A percentile compares a stretch with the other conserved stretches of the same genome.
phyloP scores from a whole-genome alignment of 1,140 invertebrate species.

The Acyrthosiphon pisum region DNA sequence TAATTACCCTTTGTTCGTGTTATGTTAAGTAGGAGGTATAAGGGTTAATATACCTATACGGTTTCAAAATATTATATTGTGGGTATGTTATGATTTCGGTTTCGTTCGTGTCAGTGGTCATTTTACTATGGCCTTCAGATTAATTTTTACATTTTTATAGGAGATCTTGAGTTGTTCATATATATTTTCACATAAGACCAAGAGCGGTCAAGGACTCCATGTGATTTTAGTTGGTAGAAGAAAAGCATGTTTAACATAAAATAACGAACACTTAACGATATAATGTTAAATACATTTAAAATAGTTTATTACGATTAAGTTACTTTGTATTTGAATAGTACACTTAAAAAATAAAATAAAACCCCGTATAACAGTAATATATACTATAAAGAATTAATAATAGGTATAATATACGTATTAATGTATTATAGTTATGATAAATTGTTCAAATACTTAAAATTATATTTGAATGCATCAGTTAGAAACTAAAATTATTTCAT shows the following conservation, averaged over 20 bases:
- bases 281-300: neutral
- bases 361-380: neutral
- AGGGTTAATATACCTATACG: neutral
- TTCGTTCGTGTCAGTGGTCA: constrained; percentile 49
- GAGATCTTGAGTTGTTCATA: constrained; percentile 1
- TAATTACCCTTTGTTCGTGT: constrained; percentile 52
- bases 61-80: constrained; percentile 32
- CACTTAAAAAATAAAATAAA: neutral
- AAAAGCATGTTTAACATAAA: neutral
- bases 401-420: too few species aligned
- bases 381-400: too few species aligned
- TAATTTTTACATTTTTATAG: constrained; percentile 53
- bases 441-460: too few species aligned
- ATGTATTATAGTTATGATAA: too few species aligned
- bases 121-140: constrained; percentile 46
- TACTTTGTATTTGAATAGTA: neutral
- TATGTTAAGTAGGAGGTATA: neutral
- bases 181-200: neutral
- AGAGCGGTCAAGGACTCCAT: constrained; percentile 44
- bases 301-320: neutral
- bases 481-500: too few species aligned
- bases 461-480: too few species aligned
- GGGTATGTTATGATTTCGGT: constrained; percentile 29
- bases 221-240: neutral
- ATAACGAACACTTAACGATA: neutral